Base-by-base conservation (phyloP, 2,797 vertebrate genomes). In the Bradypodion ventrale region DNA sequence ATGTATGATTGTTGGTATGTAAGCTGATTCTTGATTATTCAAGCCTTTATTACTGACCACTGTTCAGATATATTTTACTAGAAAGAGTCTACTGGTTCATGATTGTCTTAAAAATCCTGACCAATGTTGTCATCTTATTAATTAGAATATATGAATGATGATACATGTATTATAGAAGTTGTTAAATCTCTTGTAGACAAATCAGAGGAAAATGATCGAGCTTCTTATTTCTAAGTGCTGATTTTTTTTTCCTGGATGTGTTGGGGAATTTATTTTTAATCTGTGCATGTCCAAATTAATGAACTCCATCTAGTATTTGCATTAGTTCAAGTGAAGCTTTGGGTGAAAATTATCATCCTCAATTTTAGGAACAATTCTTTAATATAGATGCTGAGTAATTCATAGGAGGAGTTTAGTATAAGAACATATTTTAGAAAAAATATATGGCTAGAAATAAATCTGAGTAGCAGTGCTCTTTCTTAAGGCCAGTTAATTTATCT, bases 401-500 rank as follows among this genome's bases (percentile, higher is more conserved):
- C 75, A 90, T 79, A 56, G 87, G 75, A 40, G 15, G 76, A 85
- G 65, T 80, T 12, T 77, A 81, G 2, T 62, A 32, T 25, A 29
- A 59, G 44, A 62, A 32, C n/a, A 52, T 66, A 66, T 75, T 83
- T 75, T 68, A 63, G 72, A 84, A 77, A 90, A 82, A 42, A 0
- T 15, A 2, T 89, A 77, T 91, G 21, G 82, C 27, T 87, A 62
- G 60, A 91, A 84, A 2, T 32, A 80, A 29, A 88, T 73, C 80
- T 82, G 90, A 89, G 76, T 66, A 74, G 46, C 1, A 35, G 68
- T 91, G n/a, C 79, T 90, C 80, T 80, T 65, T 32, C 35, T 83
- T 86, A 84, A 89, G 16, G 40, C 42, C 80, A 87, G 73, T 83
- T 89, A 35, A 46, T 88, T 91, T 68, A 49, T 89, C 63, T 87